Evolutionary conservation across 2,888 invertebrate species (phyloP), one percentile per base, ranked within the genome.

Genomic region (Lobophora halterata): DNA sequence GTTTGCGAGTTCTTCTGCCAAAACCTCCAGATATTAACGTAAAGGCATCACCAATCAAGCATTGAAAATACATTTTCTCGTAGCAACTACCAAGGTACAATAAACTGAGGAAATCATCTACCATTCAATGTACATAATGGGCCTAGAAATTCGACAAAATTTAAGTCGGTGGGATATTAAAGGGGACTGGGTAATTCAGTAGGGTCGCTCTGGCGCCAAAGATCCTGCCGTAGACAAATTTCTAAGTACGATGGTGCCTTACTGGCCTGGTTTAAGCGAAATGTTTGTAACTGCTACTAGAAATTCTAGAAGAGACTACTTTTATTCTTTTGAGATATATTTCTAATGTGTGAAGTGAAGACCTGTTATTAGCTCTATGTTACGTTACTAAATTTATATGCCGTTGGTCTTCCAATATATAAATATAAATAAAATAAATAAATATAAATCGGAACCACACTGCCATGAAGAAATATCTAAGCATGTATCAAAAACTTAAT

Each of bases 141-240:
- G 64, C 60, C 76, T 81, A 70, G 79, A 83, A 86, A 82, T 85
- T 86, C 81, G 78, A 80, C 78, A 78, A 82, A 85, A 85, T 87
- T 87, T 87, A 83, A 87, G 79, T 82, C 77, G 73, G 71, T 71
- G 73, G 65, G 79, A n/a, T 80, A 82, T 86, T 86, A 82, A 80
- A 83, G 85, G 86, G 85, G 83, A 79, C 74, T 46, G 66, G 81
- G 83, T 83, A 85, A 85, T 83, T 83, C 83, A 73, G 79, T 85
- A 85, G 87, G 86, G 86, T 79, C 82, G 78, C 65, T 62, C 45
- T 79, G 87, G 87, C 87, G 87, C 86, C 87, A 66, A 52, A 44
- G 67, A 78, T 86, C 85, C 80, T 82, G 74, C 79, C 81, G 82
- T 83, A 79, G 77, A 82, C 80, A 76, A 83, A 81, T 76, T 78